Evolutionary conservation across 2,888 invertebrate genomes (phyloP).

Genomic region (Nephrotoma guestfalica): DNA sequence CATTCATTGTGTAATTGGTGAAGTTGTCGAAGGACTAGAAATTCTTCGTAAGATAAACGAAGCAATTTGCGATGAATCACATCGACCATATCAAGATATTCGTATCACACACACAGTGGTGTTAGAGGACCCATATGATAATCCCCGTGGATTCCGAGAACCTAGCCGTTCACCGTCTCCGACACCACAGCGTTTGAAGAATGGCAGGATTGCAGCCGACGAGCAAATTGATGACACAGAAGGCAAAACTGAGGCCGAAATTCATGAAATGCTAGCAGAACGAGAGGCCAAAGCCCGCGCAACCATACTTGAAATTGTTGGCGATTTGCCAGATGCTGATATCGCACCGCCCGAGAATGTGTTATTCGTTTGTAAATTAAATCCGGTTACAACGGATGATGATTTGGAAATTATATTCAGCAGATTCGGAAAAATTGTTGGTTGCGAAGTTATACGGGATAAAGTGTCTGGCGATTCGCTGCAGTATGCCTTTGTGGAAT

Average conservation of each 20-base stretch:
- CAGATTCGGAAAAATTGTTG: constrained; percentile 83
- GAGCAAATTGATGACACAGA: constrained; percentile 84
- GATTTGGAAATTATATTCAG: constrained; percentile 96
- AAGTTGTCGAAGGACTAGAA: constrained; percentile 75
- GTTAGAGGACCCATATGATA: constrained; percentile 90
- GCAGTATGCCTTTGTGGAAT: constrained; percentile 98
- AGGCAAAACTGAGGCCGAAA: constrained; percentile 70
- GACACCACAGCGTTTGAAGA: constrained; percentile 61
- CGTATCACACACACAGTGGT: constrained; percentile 93
- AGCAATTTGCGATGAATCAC: constrained; percentile 76
- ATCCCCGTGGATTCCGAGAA: constrained; percentile 59
- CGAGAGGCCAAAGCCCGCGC: constrained; percentile 94
- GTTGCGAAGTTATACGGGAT: constrained; percentile 94
- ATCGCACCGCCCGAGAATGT: constrained; percentile 98
- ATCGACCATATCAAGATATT: constrained; percentile 88
- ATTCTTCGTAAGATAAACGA: constrained; percentile 83
- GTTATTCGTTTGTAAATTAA: constrained; percentile 95
- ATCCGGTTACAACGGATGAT: constrained; percentile 95
- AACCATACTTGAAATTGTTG: constrained; percentile 95
- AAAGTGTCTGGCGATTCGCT: constrained; percentile 83
- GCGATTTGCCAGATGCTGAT: constrained; percentile 93
- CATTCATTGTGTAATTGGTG: constrained; percentile 89
- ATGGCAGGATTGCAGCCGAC: constrained; percentile 82
- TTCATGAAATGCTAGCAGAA: constrained; percentile 74
- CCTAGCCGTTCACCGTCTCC: constrained; percentile 86